phyloP scores from a whole-genome alignment of 2,888 invertebrate species.

The Operophtera brumata region DNA sequence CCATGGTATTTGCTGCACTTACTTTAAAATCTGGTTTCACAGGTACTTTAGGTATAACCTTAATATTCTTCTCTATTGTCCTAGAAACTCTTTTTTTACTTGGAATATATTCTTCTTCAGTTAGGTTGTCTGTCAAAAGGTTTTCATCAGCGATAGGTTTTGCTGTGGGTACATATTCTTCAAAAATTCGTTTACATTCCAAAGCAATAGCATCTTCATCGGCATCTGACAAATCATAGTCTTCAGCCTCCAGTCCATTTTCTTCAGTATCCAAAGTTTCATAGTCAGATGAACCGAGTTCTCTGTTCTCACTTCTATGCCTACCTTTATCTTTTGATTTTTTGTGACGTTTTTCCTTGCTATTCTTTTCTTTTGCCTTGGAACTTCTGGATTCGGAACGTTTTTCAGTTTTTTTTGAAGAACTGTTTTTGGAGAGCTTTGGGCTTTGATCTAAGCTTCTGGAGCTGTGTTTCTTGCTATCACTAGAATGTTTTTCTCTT shows the following conservation, averaged over 20 bases:
- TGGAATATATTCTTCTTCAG: conserved; percentile 65
- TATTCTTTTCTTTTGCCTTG: conserved; percentile 48
- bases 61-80: conserved; percentile 77
- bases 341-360: conserved; percentile 42
- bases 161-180: conserved; percentile 84
- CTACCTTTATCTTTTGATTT: conserved; percentile 42
- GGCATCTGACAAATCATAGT: conserved; percentile 73
- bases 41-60: conserved; percentile 57
- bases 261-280: conserved; percentile 40
- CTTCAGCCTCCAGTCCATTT: conserved; percentile 45
- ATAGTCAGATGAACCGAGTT: conserved; percentile 47
- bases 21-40: conserved; percentile 76
- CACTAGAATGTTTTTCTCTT: conserved; percentile 46
- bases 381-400: conserved; percentile 43
- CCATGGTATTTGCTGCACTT: conserved; percentile 79
- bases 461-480: conserved; percentile 45
- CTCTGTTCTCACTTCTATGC: conserved; percentile 16
- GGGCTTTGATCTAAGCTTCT: conserved; percentile 23
- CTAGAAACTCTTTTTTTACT: conserved; percentile 88
- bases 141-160: conserved; percentile 52
- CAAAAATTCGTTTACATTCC: conserved; percentile 93
- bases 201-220: conserved; percentile 87
- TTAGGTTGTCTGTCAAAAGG: conserved; percentile 42
- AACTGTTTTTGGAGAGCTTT: conserved; percentile 43
- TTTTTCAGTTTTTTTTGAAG: conserved; percentile 45